Evolutionary conservation across 2,888 invertebrate species (phyloP).

Genomic region (Bedellia somnulentella): DNA sequence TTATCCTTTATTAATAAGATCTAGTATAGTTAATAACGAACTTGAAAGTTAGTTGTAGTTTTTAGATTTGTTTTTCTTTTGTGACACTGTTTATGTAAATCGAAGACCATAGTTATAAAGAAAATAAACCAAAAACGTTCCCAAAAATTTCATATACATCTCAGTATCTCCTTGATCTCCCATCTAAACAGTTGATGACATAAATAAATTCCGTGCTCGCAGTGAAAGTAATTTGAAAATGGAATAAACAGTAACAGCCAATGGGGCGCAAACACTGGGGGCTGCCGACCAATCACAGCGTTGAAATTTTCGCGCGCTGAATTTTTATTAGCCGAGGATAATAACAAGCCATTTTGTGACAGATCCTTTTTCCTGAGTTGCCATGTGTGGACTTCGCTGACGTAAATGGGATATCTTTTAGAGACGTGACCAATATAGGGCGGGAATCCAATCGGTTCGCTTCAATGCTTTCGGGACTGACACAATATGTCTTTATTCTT

Average conservation of each 20-base stretch:
- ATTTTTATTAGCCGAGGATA: conserved; percentile 57
- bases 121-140: too few species aligned
- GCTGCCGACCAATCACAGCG: conserved; percentile 35
- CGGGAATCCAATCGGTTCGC: conserved; percentile 3
- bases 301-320: conserved; percentile 55
- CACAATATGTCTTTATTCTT: too few species aligned
- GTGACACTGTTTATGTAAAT: too few species aligned
- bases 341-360: conserved; percentile 37
- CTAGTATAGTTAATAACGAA: too few species aligned
- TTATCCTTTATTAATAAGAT: too few species aligned
- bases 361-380: conserved; percentile 15
- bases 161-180: too few species aligned
- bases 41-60: too few species aligned
- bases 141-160: too few species aligned
- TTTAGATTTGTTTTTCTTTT: too few species aligned
- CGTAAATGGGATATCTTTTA: conserved; percentile 20
- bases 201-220: conserved; percentile 10
- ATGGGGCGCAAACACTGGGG: conserved; percentile 35
- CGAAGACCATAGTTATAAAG: too few species aligned
- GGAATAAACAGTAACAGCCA: conserved; percentile 51
- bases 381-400: conserved; percentile 24
- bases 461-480: too few species aligned
- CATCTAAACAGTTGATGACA: not conserved
- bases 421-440: conserved; percentile 19
- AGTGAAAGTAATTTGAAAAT: conserved; percentile 61